These are phyloP conservation scores for Regulus satrapa DNA, from an alignment of 2,113 vertebrate genomes.

Conservation along the genomic window DNA sequence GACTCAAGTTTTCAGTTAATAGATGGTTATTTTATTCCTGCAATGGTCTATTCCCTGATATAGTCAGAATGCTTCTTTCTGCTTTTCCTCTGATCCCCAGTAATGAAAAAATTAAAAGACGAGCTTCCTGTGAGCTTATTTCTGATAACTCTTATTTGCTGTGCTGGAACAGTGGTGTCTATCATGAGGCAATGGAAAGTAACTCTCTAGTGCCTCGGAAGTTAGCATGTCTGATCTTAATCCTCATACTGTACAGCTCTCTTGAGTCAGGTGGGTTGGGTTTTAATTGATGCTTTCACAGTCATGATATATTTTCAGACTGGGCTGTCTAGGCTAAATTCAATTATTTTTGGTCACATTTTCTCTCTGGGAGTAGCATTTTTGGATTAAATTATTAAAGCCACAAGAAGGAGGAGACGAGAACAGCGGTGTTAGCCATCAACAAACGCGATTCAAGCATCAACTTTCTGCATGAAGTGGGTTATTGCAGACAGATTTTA, in stretches of 20 bases:
- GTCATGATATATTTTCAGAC: background rate
- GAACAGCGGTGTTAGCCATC: background rate
- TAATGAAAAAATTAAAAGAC: conserved; percentile 46
- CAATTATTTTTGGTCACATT: background rate
- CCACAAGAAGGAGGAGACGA: background rate
- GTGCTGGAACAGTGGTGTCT: background rate
- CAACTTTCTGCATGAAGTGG: background rate
- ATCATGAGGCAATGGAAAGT: background rate
- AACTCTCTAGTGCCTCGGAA: background rate
- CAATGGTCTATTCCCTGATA: background rate
- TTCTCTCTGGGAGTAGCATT: background rate
- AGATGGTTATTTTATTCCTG: conserved; percentile 32
- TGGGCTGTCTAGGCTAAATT: background rate
- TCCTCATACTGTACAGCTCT: background rate
- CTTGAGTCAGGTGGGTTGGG: background rate
- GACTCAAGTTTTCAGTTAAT: conserved; percentile 23
- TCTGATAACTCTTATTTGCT: conserved; percentile 18
- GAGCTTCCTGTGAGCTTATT: conserved; percentile 16
- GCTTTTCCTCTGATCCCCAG: conserved; percentile 22
- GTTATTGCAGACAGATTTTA: background rate
- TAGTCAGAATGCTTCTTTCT: conserved; percentile 22
- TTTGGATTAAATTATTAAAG: background rate
- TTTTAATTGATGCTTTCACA: background rate
- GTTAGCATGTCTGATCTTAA: background rate
- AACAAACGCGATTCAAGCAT: background rate